Conservation (phyloP, 2,888 invertebrate species). For the Anthrax anthrax region DNA sequence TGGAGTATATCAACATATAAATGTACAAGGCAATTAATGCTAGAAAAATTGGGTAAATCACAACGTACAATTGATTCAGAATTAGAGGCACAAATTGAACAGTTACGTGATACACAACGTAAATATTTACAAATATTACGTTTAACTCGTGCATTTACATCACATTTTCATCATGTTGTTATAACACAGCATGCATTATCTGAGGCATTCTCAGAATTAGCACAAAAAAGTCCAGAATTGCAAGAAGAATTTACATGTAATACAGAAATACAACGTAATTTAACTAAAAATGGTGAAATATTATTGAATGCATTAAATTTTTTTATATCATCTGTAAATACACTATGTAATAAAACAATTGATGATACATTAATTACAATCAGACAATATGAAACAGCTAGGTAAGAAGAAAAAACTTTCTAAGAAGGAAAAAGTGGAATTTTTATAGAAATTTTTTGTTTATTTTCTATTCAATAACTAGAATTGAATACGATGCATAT, state of each 20-base stretch:
- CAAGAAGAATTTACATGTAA: conserved; percentile 91
- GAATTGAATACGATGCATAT: conserved; percentile 96
- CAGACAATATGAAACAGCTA: conserved; percentile 46
- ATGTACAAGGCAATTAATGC: conserved; percentile 91
- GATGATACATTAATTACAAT: conserved; percentile 72
- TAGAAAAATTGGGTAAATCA: conserved; percentile 90
- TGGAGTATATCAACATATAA: conserved; percentile 99
- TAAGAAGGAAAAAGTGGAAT: not conserved
- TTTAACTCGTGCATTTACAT: conserved; percentile 69
- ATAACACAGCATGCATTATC: conserved; percentile 78
- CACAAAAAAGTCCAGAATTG: conserved; percentile 90
- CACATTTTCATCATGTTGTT: conserved; percentile 78
- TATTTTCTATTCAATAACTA: too few relatives aligned
- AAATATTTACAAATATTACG: conserved; percentile 81
- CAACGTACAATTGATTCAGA: conserved; percentile 84
- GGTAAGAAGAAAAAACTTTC: conserved; percentile 27
- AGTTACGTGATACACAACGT: conserved; percentile 82
- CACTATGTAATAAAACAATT: conserved; percentile 93
- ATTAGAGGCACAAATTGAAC: conserved; percentile 86
- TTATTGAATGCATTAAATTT: conserved; percentile 86
- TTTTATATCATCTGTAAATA: conserved; percentile 91
- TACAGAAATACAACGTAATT: conserved; percentile 86
- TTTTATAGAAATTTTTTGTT: not conserved
- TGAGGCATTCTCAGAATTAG: conserved; percentile 87
- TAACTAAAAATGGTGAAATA: conserved; percentile 87